These are phyloP conservation scores for Chrysemys picta DNA, from an alignment of 2,113 vertebrate species.

Conservation along the genomic window DNA sequence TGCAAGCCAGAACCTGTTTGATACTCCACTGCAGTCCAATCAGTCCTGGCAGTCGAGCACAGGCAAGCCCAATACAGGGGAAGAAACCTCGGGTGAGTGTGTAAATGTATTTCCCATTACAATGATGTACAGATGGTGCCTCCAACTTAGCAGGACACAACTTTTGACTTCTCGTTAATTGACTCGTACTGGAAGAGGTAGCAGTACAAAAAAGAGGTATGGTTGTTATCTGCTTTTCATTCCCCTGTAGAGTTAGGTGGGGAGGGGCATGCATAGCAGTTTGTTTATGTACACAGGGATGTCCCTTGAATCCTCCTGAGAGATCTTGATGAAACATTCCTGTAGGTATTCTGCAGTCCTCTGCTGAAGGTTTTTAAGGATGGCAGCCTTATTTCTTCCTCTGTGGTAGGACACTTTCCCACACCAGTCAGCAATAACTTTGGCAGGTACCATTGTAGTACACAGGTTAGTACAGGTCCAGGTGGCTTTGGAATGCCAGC, in stretches of 20 bases:
- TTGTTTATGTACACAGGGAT: not conserved
- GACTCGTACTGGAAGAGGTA: not conserved
- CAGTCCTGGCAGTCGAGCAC: not conserved
- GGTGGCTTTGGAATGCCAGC: too few species aligned
- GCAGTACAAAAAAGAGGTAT: not conserved
- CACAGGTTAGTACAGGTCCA: too few species aligned
- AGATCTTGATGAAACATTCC: not conserved
- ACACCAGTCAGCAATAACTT: too few species aligned
- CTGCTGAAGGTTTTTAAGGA: not conserved
- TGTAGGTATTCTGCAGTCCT: not conserved
- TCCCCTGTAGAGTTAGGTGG: not conserved
- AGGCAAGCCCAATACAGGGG: not conserved
- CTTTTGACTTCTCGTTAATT: not conserved
- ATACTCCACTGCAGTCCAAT: not conserved
- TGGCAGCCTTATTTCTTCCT: too few species aligned
- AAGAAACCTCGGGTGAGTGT: not conserved
- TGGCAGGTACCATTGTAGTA: too few species aligned
- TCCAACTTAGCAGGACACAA: not conserved
- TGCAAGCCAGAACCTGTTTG: not conserved
- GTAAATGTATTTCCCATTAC: not conserved
- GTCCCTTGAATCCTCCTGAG: not conserved
- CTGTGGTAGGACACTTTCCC: too few species aligned
- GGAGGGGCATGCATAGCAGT: not conserved
- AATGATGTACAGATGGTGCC: not conserved
- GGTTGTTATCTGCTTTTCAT: not conserved